Evolutionary conservation across 2,888 invertebrate species (phyloP).

Genomic region (Lasioglossum morio): DNA sequence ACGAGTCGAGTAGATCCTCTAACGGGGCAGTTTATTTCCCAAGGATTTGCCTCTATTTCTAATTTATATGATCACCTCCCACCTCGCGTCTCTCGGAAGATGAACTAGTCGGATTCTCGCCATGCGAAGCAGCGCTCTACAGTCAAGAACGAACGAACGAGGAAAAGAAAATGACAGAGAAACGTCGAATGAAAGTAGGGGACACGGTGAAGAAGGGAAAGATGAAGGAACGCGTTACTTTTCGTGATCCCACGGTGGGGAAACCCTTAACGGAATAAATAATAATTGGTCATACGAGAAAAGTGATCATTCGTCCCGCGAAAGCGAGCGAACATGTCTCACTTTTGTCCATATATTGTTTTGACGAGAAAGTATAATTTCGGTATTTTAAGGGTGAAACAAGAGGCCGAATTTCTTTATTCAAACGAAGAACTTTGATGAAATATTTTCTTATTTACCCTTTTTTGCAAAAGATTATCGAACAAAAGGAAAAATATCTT

Average conservation of each 20-base stretch:
- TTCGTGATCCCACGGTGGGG: neutral
- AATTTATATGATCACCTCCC: neutral
- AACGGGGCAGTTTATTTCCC: neutral
- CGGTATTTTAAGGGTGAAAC: no score
- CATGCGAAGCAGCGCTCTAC: slow-evolving; percentile 19
- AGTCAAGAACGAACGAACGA: slow-evolving; percentile 13
- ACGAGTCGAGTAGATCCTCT: neutral
- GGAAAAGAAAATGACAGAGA: slow-evolving; percentile 16
- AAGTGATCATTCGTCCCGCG: slow-evolving; percentile 4
- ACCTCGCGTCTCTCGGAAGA: slow-evolving; percentile 15
- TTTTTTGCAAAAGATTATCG: no score
- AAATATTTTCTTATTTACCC: no score
- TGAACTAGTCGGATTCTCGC: slow-evolving; percentile 22
- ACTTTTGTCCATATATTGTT: neutral
- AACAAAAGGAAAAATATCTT: no score
- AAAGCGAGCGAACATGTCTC: slow-evolving; percentile 9
- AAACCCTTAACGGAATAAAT: slow-evolving; percentile 33
- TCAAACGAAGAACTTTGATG: no score
- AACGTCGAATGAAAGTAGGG: slow-evolving; percentile 17
- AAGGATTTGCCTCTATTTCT: neutral
- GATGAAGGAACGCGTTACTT: neutral
- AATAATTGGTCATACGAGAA: slow-evolving; percentile 21
- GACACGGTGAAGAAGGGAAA: neutral
- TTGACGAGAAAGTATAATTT: no score
- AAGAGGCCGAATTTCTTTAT: no score